Conservation (phyloP, 1,140 invertebrate species). For the Dermatophagoides farinae region DNA sequence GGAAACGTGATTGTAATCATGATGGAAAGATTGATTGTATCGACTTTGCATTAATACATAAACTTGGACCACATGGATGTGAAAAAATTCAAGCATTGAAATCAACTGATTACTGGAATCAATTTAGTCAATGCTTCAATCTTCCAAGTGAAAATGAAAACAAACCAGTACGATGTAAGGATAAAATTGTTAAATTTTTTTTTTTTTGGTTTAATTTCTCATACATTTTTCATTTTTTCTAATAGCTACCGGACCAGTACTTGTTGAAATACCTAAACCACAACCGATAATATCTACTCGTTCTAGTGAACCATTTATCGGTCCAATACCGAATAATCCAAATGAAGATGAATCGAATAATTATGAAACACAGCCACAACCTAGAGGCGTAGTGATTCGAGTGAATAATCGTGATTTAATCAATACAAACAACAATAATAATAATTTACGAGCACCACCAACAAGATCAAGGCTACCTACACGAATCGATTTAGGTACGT, state of each 20-base stretch:
- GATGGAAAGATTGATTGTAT: conserved; percentile 37
- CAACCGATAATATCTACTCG: neutral
- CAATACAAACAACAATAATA: neutral
- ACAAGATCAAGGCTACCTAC: neutral
- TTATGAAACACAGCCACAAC: neutral
- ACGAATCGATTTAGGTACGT: no score
- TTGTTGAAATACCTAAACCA: neutral
- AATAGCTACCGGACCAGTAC: neutral
- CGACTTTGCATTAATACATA: conserved; percentile 57
- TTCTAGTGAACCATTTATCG: no score
- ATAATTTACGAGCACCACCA: neutral
- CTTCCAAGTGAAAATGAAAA: neutral
- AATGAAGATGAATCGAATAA: neutral
- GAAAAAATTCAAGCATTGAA: neutral
- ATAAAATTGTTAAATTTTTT: neutral
- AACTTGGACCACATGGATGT: conserved; percentile 13
- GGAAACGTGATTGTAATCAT: conserved; percentile 53
- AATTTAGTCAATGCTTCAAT: neutral
- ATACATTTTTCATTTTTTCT: neutral
- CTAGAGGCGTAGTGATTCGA: neutral
- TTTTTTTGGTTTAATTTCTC: neutral
- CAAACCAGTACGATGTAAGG: neutral
- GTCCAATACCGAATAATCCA: no score
- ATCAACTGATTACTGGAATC: conserved; percentile 6
- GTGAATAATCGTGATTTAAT: conserved; percentile 1